Percentiles rank a stretch among this genome's conserved stretches.
Evolutionary conservation across 2,113 vertebrate species (phyloP).

Genomic region (Tyto alba): DNA sequence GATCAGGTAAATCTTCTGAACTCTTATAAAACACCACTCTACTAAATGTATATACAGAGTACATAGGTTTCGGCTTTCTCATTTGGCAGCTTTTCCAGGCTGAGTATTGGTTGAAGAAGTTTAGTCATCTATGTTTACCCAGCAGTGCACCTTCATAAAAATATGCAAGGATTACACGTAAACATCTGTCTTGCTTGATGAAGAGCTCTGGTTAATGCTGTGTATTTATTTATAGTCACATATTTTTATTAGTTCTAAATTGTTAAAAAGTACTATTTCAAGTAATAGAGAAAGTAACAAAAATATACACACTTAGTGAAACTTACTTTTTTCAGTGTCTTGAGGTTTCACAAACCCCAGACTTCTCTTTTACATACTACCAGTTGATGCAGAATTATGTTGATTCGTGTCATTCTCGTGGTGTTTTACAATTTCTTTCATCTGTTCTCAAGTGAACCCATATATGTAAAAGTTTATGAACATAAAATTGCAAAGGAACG

Average conservation of each 20-base stretch:
- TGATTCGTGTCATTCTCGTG: not conserved
- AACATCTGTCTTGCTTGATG: not conserved
- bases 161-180: fast-evolving
- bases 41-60: not conserved
- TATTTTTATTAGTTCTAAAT: not conserved
- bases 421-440: not conserved
- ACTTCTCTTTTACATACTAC: not conserved
- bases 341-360: not conserved
- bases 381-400: not conserved
- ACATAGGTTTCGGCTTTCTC: not conserved
- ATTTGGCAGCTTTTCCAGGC: not conserved
- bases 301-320: not conserved
- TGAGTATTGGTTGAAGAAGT: not conserved
- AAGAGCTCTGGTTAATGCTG: not conserved
- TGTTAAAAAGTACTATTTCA: not conserved
- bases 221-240: not conserved
- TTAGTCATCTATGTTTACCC: not conserved
- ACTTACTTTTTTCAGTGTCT: not conserved
- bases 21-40: not conserved
- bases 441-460: not conserved
- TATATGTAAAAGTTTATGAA: not conserved
- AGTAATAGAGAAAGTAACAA: not conserved
- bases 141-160: not conserved
- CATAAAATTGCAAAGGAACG: not conserved
- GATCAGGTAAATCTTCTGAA: not conserved